Conservation (phyloP, 2,888 invertebrate species). For the Lasiommata megera region DNA sequence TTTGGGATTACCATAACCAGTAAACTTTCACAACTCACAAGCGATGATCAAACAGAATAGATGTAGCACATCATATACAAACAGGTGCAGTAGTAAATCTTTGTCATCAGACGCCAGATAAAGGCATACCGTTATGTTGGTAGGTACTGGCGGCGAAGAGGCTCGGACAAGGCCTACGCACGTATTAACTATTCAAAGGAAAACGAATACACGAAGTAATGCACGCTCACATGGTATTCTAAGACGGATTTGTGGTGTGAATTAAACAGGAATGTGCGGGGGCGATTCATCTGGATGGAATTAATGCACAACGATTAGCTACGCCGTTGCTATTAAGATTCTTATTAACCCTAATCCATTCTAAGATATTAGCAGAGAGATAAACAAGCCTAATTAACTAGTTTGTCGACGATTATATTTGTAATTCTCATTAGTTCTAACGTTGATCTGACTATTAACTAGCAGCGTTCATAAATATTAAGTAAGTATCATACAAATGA, state of each 20-base stretch:
- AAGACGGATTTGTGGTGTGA: conserved; percentile 48
- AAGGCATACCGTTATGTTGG: conserved; percentile 50
- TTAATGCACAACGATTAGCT: conserved; percentile 19
- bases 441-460: neutral
- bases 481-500: neutral
- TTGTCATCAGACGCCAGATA: conserved; percentile 54
- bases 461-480: neutral
- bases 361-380: conserved; percentile 5
- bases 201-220: conserved; percentile 29
- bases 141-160: conserved; percentile 41
- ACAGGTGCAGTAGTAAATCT: conserved; percentile 55
- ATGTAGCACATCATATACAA: conserved; percentile 48
- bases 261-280: conserved; percentile 55
- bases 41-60: conserved; percentile 49
- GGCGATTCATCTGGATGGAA: conserved; percentile 48
- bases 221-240: conserved; percentile 23
- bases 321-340: neutral
- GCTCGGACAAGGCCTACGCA: conserved; percentile 36
- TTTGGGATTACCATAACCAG: conserved; percentile 21
- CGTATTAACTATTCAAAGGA: conserved; percentile 36
- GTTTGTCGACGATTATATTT: conserved; percentile 3
- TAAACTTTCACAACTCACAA: conserved; percentile 47
- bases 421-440: conserved; percentile 7
- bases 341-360: conserved; percentile 8
- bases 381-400: conserved; percentile 8